Base-by-base conservation (phyloP, 1,140 invertebrate genomes). In the Nasonia longicornis region DNA sequence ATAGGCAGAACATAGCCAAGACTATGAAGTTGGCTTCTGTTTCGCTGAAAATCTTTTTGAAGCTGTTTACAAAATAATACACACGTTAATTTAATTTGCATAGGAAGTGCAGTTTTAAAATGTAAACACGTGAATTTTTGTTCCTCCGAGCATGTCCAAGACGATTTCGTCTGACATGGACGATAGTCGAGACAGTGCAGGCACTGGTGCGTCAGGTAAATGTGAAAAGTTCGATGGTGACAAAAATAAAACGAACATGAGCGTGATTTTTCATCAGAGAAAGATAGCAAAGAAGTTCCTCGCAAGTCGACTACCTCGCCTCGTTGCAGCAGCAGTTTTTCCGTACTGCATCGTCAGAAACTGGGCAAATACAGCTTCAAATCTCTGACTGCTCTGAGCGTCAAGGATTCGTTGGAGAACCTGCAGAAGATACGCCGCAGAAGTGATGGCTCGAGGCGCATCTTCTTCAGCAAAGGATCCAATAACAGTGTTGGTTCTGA, bases 1-100 rank as follows among this genome's bases (percentile, higher is more conserved):
- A 6, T 14, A 63, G 63, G n/a, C 52, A 14, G 52, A 58, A n/a
- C 52, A 20, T 3, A 58, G 8, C 38, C 52, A 42, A 31, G 16
- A 35, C 26, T 70, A 7, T 71, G 79, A 81, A 81, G 73, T 81
- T 76, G 35, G 45, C 22, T 26, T n/a, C 48, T 16, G 58, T 66
- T 71, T 14, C 35, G 42, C 35, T 6, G 63, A 67, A 67, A 31
- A 48, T 71, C n/a, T 80, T 66, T 73, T 69, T 69, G 45, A 76
- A 45, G 66, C 38, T 71, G 74, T 81, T 81, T 77, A 81, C 74
- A 77, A 81, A 77, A 80, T 74, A 31, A 75, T 35, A 35, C 52
- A 10, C 80, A 77, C 67, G 73, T 81, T 69, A 81, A 77, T 81
- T 77, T 70, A 48, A 71, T 77, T 71, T 76, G n/a, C 26, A 26